Evolutionary conservation across 2,113 vertebrate genomes (phyloP), one percentile per base, ranked within the genome.

Genomic region (Halichoeres trimaculatus): DNA sequence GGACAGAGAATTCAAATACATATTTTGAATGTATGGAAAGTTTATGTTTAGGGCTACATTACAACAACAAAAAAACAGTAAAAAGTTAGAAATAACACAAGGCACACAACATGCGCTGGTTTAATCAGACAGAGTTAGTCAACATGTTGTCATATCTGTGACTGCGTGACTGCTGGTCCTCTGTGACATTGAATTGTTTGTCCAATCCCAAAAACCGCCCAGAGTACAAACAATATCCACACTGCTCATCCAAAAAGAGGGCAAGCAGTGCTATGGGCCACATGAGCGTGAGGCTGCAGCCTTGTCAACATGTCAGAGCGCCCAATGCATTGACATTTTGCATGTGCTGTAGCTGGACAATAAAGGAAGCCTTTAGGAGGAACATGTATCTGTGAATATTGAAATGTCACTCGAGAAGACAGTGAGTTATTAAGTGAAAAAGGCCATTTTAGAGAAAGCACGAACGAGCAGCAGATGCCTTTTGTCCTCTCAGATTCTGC

Each of bases 401-500:
- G 87, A 90, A 92, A 89, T 89, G 83, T 88, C 89, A 87, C 61
- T 55, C 62, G 43, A 80, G 56, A 66, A 64, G 62, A 74, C 1
- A 8, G 43, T 53, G 85, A 83, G 61, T 61, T 81, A 78, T 88
- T 78, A 72, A 61, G 66, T 68, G 70, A 59, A 75, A 70, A 26
- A 38, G 50, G 40, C 75, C 58, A 23, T 71, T 78, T 73, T n/a
- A 65, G 20, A 55, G 59, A 70, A 70, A 64, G 63, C 59, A 61
- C 5, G 74, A 56, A 30, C 19, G 38, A 66, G 70, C 56, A 75
- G 69, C 77, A 84, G 73, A 84, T 83, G 89, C 88, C 86, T 90
- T 91, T 91, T 63, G 60, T 80, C 85, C 86, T 83, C 89, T 90
- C 91, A 80, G 80, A 73, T 75, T 85, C 80, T 86, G 92, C 88